Evolutionary conservation across 2,797 vertebrate species (phyloP), one percentile per base, ranked within the genome.

Genomic region (Sebastes trivittatus): DNA sequence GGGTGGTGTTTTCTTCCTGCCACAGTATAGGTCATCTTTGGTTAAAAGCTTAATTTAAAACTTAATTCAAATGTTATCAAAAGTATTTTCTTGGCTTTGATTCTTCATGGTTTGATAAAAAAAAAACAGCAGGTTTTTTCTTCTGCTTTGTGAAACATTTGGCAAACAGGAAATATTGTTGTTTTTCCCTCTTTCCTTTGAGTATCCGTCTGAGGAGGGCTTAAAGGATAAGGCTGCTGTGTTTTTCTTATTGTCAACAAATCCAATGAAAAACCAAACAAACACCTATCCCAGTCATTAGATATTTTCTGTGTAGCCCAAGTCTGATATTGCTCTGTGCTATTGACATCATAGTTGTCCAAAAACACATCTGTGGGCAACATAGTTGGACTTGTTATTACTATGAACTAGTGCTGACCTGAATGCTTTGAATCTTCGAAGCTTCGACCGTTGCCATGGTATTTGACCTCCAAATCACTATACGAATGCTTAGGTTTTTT

Each of bases 241-340:
- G 8, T 60, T 63, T 42, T 58, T 42, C 8, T 22, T 16, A 9
- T n/a, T 16, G 32, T 49, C 27, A 54, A 14, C 27, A 67, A 56
- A 65, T 29, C 14, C 49, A 4, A n/a, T 42, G 8, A 23, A 59
- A 62, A 66, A 27, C 8, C 7, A 60, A 36, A 11, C 14, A 29
- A 32, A 46, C 6, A 49, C 11, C 10, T 7, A 11, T 59, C 9
- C 22, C 3, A 30, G 11, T 42, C 29, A 34, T 23, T 70, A 27
- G 3, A 2, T 38, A 58, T 38, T 42, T 38, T 42, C 23, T 20
- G 32, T 38, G 0, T 14, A 6, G 2, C 0, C 9, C 7, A 2
- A 55, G n/a, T 23, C n/a, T 56, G 11, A 13, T 42, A 38, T 27
- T 60, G 2, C 1, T 49, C 46, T 30, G 11, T 27, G 22, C 11